Base-by-base conservation (phyloP, 1,140 invertebrate genomes). In the Drosophila parvula region DNA sequence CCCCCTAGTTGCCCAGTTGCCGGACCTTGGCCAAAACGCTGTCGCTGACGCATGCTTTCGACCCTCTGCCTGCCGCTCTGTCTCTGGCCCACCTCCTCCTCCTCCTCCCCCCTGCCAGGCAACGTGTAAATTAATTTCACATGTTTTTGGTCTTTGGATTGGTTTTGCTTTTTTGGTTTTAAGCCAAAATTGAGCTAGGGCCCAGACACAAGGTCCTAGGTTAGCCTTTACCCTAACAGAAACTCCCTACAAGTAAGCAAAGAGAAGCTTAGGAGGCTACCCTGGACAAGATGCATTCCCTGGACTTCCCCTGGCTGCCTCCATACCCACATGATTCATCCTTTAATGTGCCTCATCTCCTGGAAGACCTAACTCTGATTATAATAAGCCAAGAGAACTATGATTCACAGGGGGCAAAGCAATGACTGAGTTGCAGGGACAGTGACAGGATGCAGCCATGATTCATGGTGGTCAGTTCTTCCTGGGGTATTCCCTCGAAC, bases 71-170 rank as follows among this genome's bases (percentile, higher is more conserved):
- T 14, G 10, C n/a, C 18, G 38, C 40, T 8, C n/a, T 43, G 43
- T 4, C 44, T 11, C 14, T 50, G n/a, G n/a, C n/a, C n/a, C n/a
- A n/a, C n/a, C n/a, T n/a, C n/a, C n/a, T n/a, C n/a, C n/a, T n/a
- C n/a, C n/a, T n/a, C n/a, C n/a, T n/a, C 22, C 22, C 22, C 22
- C 22, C 22, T 57, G 40, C 60, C 34, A 12, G 27, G 55, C n/a
- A 89, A 89, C 78, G 77, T 89, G 84, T 78, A 89, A 89, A 88
- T 84, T 89, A 80, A 89, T 88, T 89, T 88, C 80, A 89, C 83
- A 88, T 89, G 83, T 80, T 84, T 85, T 14, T 40, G 45, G 40
- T 44, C 50, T 69, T 53, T 56, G 40, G 38, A n/a, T 30, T 41
- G 11, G 55, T 48, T 41, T 40, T 60, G 70, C 22, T 7, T 40